Evolutionary conservation across 2,113 vertebrate genomes (phyloP).

Genomic region (Ondatra zibethicus): DNA sequence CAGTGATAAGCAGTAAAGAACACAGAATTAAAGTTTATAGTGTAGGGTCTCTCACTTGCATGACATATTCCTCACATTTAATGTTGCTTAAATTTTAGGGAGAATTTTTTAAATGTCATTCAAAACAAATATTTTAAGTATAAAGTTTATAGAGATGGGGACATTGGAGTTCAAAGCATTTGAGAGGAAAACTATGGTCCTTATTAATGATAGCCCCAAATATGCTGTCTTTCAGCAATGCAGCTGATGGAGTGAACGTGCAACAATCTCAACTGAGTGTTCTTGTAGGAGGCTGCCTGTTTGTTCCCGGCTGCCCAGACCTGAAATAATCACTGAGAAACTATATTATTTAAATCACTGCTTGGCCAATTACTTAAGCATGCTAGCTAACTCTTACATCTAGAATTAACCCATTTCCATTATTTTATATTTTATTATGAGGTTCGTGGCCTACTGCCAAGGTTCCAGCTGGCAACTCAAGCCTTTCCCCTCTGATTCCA

Average conservation of each 20-base stretch:
- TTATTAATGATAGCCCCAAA: not conserved
- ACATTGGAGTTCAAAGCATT: constrained; percentile 6
- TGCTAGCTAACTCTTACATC: too few species aligned
- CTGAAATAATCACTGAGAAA: too few species aligned
- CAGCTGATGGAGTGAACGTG: not conserved
- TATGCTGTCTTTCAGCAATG: not conserved
- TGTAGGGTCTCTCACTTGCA: not conserved
- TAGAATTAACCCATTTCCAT: too few species aligned
- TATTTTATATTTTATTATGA: too few species aligned
- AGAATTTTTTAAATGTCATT: not conserved
- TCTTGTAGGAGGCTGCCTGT: too few species aligned
- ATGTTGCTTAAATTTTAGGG: not conserved
- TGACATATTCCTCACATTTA: not conserved
- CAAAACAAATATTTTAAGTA: not conserved
- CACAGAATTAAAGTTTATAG: constrained; percentile 40
- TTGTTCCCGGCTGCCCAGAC: too few species aligned
- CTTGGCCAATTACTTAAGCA: too few species aligned
- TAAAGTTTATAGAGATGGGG: not conserved
- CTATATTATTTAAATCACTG: too few species aligned
- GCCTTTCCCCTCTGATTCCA: too few species aligned
- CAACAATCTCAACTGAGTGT: not conserved
- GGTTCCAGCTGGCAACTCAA: too few species aligned
- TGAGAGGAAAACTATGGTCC: not conserved
- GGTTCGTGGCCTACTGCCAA: too few species aligned
- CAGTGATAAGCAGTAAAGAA: not conserved